Evolutionary conservation across 2,113 vertebrate genomes (phyloP).

Genomic region (Phodopus roborovskii): DNA sequence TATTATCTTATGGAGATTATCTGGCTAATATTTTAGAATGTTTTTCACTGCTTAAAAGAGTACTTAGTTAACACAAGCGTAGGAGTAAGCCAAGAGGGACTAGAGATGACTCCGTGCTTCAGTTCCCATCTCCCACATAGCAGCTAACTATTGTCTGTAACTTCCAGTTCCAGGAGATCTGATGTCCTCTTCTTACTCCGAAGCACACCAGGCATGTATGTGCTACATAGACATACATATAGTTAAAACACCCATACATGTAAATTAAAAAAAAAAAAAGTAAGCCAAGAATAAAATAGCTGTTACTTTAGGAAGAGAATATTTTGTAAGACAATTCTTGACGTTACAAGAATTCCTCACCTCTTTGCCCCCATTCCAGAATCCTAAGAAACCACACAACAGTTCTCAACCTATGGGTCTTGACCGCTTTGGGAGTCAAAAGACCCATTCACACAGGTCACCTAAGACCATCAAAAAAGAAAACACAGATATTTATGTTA

Average conservation of each 20-base stretch:
- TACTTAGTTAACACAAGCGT: background rate
- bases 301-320: conserved; percentile 42
- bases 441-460: background rate
- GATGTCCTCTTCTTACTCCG: background rate
- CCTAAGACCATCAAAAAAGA: background rate
- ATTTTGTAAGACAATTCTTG: conserved; percentile 44
- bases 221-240: background rate
- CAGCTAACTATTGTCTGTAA: background rate
- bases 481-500: background rate
- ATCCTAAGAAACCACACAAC: background rate
- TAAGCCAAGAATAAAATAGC: background rate
- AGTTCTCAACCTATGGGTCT: background rate
- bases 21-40: conserved; percentile 16
- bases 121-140: background rate
- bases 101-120: background rate
- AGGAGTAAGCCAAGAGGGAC: background rate
- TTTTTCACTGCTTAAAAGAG: conserved; percentile 23
- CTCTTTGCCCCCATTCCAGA: background rate
- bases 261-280: background rate
- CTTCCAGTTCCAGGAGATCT: background rate
- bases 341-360: background rate
- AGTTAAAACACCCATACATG: background rate
- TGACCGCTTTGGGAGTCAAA: background rate
- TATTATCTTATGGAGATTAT: background rate
- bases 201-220: background rate